Percentiles rank a stretch among this genome's conserved stretches.
Evolutionary conservation across 2,797 vertebrate species (phyloP).

Genomic region (Anniella stebbinsi): DNA sequence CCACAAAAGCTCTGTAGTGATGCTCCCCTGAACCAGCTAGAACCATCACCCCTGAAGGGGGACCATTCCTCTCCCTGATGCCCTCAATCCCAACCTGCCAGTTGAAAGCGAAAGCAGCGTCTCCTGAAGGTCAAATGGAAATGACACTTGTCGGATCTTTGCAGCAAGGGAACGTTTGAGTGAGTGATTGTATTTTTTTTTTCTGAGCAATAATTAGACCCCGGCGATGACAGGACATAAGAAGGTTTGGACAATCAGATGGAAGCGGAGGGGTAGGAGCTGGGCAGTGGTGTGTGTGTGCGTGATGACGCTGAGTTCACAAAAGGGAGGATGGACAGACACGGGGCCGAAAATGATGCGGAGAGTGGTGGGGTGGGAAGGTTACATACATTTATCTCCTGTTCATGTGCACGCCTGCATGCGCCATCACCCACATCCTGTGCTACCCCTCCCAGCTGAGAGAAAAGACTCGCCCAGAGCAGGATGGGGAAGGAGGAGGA

Average conservation of each 20-base stretch:
- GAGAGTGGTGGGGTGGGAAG: background rate
- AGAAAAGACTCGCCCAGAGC: background rate
- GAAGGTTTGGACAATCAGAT: background rate
- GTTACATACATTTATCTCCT: conserved; percentile 28
- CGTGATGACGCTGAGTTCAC: background rate
- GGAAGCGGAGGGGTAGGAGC: background rate
- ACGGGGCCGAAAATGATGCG: background rate
- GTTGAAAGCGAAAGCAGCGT: background rate
- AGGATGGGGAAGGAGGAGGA: background rate
- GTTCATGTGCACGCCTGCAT: conserved; percentile 14
- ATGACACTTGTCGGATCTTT: background rate
- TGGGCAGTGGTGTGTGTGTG: background rate
- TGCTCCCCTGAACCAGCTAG: background rate
- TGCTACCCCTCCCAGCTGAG: background rate
- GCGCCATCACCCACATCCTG: background rate
- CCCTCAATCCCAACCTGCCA: background rate
- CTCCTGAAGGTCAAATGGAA: background rate
- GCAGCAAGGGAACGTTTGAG: conserved; percentile 14
- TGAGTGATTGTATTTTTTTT: conserved; percentile 26
- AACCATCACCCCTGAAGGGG: background rate
- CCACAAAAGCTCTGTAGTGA: background rate
- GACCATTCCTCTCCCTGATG: background rate
- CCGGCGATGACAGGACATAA: conserved; percentile 18
- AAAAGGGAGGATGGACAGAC: conserved; percentile 11
- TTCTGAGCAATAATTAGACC: conserved; percentile 42